A percentile compares a stretch with the other conserved stretches of the same genome.
These are phyloP conservation scores for Erebia ligea DNA, from an alignment of 2,888 invertebrate genomes.

Conservation along the genomic window DNA sequence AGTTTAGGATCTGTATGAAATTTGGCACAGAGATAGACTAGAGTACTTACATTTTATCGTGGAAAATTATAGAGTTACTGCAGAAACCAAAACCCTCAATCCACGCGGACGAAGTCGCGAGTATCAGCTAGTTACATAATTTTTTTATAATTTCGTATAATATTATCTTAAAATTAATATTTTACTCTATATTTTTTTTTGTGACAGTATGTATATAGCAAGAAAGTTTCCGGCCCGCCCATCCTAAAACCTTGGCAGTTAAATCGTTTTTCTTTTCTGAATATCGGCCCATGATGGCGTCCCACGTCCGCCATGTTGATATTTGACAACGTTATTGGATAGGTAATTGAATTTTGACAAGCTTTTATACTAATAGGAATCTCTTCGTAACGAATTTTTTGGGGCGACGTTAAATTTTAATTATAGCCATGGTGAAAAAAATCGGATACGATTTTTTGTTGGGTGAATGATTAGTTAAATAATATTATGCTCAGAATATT, in stretches of 20 bases:
- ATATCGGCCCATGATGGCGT: conserved; percentile 28
- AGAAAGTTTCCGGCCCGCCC: neutral
- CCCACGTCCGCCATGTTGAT: conserved; percentile 41
- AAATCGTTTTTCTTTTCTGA: conserved; percentile 37
- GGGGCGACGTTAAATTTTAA: conserved; percentile 36
- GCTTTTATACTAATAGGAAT: conserved; percentile 47
- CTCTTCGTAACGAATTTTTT: conserved; percentile 33
- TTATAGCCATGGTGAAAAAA: conserved; percentile 20
- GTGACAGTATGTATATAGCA: neutral
- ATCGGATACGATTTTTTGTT: conserved; percentile 7
- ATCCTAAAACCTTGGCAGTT: conserved; percentile 6
- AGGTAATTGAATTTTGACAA: conserved; percentile 53
- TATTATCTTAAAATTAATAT: too few relatives aligned
- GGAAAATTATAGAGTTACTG: too few relatives aligned
- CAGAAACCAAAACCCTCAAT: too few relatives aligned
- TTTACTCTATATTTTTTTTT: neutral
- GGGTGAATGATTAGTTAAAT: neutral
- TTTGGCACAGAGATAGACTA: neutral
- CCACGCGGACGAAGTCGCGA: too few relatives aligned
- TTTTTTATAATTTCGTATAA: too few relatives aligned
- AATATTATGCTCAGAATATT: too few relatives aligned
- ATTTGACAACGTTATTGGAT: conserved; percentile 46
- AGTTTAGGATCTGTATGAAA: neutral
- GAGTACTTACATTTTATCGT: too few relatives aligned
- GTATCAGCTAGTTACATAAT: too few relatives aligned